A percentile compares a stretch with the other conserved stretches of the same genome.
phyloP scores from a whole-genome alignment of 1,140 invertebrate species.

The Bradynema listronoti region DNA sequence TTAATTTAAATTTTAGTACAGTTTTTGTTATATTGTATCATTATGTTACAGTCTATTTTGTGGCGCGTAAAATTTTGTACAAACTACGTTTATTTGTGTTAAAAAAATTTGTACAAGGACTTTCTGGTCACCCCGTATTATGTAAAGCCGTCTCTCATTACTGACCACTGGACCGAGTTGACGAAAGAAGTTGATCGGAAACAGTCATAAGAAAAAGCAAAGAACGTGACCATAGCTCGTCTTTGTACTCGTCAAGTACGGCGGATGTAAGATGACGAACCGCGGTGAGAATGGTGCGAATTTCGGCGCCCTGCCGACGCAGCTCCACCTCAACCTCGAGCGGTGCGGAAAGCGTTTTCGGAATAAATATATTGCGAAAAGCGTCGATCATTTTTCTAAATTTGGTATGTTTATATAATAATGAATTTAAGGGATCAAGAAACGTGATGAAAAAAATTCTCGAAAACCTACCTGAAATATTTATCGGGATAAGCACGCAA shows the following conservation, averaged over 20 bases:
- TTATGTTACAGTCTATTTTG: too few species aligned
- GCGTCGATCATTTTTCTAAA: slow-evolving; percentile 41
- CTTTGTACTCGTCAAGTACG: slow-evolving; percentile 33
- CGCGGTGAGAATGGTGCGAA: slow-evolving; percentile 32
- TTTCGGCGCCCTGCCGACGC: slow-evolving; percentile 36
- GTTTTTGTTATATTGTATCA: too few species aligned
- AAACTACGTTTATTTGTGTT: too few species aligned
- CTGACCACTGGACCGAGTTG: too few species aligned
- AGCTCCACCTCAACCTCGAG: slow-evolving; percentile 4
- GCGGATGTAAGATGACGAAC: slow-evolving; percentile 18
- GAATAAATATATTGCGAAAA: slow-evolving; percentile 29
- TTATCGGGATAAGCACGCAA: slow-evolving; percentile 19
- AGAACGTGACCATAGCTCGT: slow-evolving; percentile 37
- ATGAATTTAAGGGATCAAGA: not conserved
- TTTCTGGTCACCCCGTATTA: too few species aligned
- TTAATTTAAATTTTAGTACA: too few species aligned
- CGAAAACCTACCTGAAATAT: slow-evolving; percentile 34
- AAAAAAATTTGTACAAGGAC: slow-evolving; percentile 3
- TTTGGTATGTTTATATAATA: slow-evolving; percentile 11
- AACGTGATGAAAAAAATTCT: slow-evolving; percentile 5
- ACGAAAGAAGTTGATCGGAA: slow-evolving; percentile 25
- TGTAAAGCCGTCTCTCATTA: too few species aligned
- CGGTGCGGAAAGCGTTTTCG: not conserved
- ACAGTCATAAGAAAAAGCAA: slow-evolving; percentile 32
- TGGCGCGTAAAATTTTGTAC: too few species aligned